These are phyloP conservation scores for Bombus cullumanus DNA, from an alignment of 1,140 invertebrate genomes.

Conservation along the genomic window DNA sequence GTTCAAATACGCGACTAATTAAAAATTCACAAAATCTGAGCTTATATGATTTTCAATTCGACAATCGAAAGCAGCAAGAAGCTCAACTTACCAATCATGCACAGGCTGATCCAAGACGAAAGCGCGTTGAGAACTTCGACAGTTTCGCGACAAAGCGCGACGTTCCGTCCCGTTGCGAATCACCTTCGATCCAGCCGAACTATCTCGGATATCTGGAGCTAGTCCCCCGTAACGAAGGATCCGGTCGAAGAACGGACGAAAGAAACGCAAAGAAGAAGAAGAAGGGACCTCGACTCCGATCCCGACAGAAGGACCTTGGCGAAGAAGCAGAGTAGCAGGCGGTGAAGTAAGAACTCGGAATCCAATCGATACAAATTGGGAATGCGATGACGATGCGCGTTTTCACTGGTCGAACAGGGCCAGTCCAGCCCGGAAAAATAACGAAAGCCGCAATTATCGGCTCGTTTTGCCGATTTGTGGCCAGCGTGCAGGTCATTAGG, in stretches of 20 bases:
- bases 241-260: not conserved
- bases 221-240: conserved; percentile 14
- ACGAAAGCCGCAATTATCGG: conserved; percentile 75
- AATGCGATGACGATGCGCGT: conserved; percentile 75
- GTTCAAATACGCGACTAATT: not conserved
- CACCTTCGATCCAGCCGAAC: not conserved
- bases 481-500: conserved; percentile 59
- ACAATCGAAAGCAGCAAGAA: not conserved
- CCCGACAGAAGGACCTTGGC: not conserved
- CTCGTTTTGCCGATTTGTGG: conserved; percentile 73
- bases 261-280: not conserved
- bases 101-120: not conserved
- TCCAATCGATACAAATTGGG: conserved; percentile 78
- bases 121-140: not conserved
- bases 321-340: not conserved
- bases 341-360: conserved; percentile 48
- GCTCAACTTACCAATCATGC: not conserved
- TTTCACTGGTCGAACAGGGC: conserved; percentile 35
- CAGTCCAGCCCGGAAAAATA: conserved; percentile 66
- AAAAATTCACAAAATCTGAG: not conserved
- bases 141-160: not conserved
- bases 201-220: not conserved
- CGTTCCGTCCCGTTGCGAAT: not conserved
- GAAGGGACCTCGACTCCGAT: not conserved
- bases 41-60: not conserved